These are phyloP conservation scores for Sylvilagus floridanus DNA, from an alignment of 2,797 vertebrate genomes.

Conservation along the genomic window DNA sequence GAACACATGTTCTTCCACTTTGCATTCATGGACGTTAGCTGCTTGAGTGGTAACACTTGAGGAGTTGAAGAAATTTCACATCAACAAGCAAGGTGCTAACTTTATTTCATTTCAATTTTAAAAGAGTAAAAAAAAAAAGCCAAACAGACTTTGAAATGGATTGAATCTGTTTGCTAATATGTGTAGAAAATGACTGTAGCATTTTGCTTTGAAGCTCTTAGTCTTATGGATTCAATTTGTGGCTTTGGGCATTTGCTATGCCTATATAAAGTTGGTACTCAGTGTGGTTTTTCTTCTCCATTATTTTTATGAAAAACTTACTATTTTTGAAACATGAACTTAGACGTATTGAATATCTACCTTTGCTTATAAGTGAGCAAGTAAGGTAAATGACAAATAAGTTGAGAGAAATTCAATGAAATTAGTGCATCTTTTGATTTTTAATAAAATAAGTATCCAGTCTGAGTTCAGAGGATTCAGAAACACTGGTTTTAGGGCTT, in stretches of 20 bases:
- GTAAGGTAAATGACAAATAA: slow-evolving; percentile 29
- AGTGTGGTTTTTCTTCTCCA: slow-evolving; percentile 69
- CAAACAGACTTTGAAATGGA: slow-evolving; percentile 75
- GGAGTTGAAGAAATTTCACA: slow-evolving; percentile 59
- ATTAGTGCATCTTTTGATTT: slow-evolving; percentile 10
- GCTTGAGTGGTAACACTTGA: slow-evolving; percentile 23
- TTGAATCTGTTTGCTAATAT: slow-evolving; percentile 69
- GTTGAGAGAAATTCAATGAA: slow-evolving; percentile 10
- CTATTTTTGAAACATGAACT: slow-evolving; percentile 71
- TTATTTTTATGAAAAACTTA: slow-evolving; percentile 78
- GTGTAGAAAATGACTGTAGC: slow-evolving; percentile 77
- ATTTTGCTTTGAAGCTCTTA: slow-evolving; percentile 84
- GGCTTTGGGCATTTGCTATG: slow-evolving; percentile 82
- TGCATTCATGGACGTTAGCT: slow-evolving; percentile 3
- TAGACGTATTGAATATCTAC: slow-evolving; percentile 61
- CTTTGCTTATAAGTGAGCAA: slow-evolving; percentile 70
- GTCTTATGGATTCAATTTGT: slow-evolving; percentile 83
- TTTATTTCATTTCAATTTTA: slow-evolving; percentile 81
- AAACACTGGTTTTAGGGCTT: neutral
- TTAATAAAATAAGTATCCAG: neutral
- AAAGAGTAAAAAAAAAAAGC: slow-evolving; percentile 78
- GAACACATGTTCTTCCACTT: neutral
- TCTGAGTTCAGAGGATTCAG: neutral
- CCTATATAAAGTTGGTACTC: slow-evolving; percentile 63
- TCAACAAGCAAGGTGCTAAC: slow-evolving; percentile 62